Percentiles rank a stretch among this genome's conserved stretches.
phyloP scores from a whole-genome alignment of 2,888 invertebrate genomes.

The Axea sp. region DNA sequence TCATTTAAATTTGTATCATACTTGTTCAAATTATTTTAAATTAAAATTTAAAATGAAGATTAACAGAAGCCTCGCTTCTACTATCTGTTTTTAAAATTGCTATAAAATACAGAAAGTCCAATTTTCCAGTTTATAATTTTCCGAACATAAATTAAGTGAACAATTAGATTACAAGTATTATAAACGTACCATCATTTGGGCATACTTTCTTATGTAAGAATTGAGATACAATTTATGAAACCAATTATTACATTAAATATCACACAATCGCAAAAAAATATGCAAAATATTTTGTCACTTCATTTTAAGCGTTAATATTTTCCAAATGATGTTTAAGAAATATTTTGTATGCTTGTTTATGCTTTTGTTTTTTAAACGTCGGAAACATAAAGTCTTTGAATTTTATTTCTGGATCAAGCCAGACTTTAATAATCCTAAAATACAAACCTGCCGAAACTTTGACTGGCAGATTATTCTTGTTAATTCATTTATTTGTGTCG shows the following conservation, averaged over 20 bases:
- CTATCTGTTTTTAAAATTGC: too few species aligned
- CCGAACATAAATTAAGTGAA: constrained; percentile 29
- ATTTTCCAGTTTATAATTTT: too few species aligned
- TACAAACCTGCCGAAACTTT: constrained; percentile 41
- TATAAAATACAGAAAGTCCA: too few species aligned
- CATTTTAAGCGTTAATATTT: not conserved
- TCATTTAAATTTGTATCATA: too few species aligned
- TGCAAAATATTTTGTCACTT: too few species aligned
- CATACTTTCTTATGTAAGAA: constrained; percentile 21
- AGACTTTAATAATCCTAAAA: constrained; percentile 40
- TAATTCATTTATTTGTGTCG: constrained; percentile 34
- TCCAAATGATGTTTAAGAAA: constrained; percentile 1
- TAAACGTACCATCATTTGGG: constrained; percentile 27
- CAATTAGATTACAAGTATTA: constrained; percentile 31
- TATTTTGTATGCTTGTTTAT: constrained; percentile 1
- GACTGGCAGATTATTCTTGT: constrained; percentile 39
- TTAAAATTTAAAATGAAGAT: too few species aligned
- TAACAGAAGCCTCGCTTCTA: too few species aligned
- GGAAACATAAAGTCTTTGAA: constrained; percentile 30
- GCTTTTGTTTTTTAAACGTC: constrained; percentile 25
- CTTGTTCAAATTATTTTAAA: too few species aligned
- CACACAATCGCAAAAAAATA: too few species aligned
- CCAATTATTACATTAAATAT: constrained; percentile 5
- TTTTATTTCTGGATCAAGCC: constrained; percentile 52
- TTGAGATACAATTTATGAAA: constrained; percentile 28